These are phyloP conservation scores for Microctenopoma stevenorrisi DNA, from an alignment of 2,797 vertebrate genomes.

Conservation along the genomic window DNA sequence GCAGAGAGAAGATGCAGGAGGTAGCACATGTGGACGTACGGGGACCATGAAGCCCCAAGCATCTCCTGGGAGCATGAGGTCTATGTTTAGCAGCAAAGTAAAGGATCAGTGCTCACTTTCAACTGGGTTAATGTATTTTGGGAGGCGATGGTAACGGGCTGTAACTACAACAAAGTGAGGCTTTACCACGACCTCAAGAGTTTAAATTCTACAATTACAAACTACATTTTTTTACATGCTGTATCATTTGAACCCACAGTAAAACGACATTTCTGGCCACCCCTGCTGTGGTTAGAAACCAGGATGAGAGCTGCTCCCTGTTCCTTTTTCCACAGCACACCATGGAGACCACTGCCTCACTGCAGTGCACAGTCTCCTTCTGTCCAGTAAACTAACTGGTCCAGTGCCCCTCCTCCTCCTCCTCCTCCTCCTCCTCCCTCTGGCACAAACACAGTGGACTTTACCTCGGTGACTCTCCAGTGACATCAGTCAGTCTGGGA, in stretches of 20 bases:
- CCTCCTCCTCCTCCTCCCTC: constrained; percentile 34
- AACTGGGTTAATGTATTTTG: constrained; percentile 54
- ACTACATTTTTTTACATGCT: background rate
- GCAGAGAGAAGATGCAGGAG: constrained; percentile 19
- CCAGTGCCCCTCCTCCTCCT: background rate
- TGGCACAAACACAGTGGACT: constrained; percentile 65
- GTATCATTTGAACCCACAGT: background rate
- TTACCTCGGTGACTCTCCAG: constrained; percentile 50
- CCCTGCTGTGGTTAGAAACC: background rate
- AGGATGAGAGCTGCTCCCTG: background rate
- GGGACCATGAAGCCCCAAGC: background rate
- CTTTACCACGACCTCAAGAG: background rate
- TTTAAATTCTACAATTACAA: no score
- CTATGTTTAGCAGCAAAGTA: constrained; percentile 52
- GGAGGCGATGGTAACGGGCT: background rate
- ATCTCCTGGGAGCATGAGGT: constrained; percentile 20
- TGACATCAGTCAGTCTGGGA: constrained; percentile 58
- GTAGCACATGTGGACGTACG: background rate
- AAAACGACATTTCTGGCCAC: background rate
- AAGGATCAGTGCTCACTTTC: constrained; percentile 14
- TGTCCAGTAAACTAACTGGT: constrained; percentile 34
- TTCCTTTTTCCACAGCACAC: constrained; percentile 5
- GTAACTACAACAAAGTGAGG: background rate
- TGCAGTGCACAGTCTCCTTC: constrained; percentile 30
- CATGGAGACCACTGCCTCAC: constrained; percentile 21